Base-by-base conservation (phyloP, 2,113 vertebrate species). In the Dermatemys mawii region DNA sequence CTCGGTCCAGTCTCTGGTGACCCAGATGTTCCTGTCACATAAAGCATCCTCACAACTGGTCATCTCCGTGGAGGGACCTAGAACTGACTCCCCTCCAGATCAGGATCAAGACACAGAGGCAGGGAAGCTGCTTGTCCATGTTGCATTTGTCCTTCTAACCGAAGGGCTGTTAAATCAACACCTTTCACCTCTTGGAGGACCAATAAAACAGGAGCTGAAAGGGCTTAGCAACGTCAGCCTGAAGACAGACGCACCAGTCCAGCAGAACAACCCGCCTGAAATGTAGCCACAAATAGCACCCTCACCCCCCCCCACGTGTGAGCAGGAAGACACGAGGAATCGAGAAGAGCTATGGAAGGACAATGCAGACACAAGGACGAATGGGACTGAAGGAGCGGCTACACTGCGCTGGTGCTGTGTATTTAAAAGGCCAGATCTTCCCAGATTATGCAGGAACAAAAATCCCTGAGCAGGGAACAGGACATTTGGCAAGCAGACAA, bases 391-490 rank as follows among this genome's bases (percentile, higher is more conserved):
- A 46, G 35, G 8, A n/a, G 44, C 5, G 0, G 57, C 19, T 24
- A 21, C 55, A 44, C 8, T 55, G 13, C 55, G 24, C 81, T 46
- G 2, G 1, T 27, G 2, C 1, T 12, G 48, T 0, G 1, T 0
- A 29, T 11, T 1, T 1, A 8, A 26, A n/a, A 24, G 41, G 17
- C 3, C 1, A 35, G 16, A 0, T 1, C 70, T 26, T 26, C 35
- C 38, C 38, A 26, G 73, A 38, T 73, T 12, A 75, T 44, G 41
- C 63, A 38, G 19, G n/a, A 38, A 70, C 17, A 38, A 70, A n/a
- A 21, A 19, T 8, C 1, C 19, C 5, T 5, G 4, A 4, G 13
- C 16, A 44, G 55, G 6, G 2, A 19, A 13, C 1, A 11, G 29
- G 14, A 44, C 19, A 41, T 6, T 13, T 44, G 54, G 54, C 16